Conservation (phyloP, 1,140 invertebrate genomes). For the Brachionus koreanus region DNA sequence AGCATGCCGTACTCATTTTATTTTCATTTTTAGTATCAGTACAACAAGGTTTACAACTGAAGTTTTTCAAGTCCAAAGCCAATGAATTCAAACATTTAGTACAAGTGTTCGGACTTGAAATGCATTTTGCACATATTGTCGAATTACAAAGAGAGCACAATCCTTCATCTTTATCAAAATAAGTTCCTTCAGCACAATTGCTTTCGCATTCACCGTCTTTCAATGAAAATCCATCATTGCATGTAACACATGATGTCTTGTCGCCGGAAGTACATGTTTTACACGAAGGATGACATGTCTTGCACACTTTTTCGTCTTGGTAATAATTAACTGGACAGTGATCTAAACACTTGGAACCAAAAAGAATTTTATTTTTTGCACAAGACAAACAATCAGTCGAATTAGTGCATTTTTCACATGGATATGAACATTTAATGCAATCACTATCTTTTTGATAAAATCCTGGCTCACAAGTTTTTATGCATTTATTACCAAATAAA, state of each 20-base stretch:
- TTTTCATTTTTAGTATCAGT: not conserved
- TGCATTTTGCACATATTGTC: not conserved
- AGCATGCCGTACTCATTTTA: not conserved
- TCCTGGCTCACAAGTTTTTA: not conserved
- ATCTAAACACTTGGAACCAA: constrained; percentile 45
- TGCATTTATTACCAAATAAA: constrained; percentile 9
- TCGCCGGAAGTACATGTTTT: constrained; percentile 74
- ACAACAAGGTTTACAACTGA: constrained; percentile 30
- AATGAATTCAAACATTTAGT: constrained; percentile 23
- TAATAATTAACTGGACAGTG: constrained; percentile 46
- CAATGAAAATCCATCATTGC: constrained; percentile 66
- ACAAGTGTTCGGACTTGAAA: not conserved
- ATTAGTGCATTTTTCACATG: constrained; percentile 27
- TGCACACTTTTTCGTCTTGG: constrained; percentile 59
- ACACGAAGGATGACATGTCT: constrained; percentile 72
- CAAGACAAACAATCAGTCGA: not conserved
- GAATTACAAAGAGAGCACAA: constrained; percentile 36
- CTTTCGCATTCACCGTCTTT: constrained; percentile 59
- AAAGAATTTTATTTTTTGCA: not conserved
- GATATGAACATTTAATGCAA: not conserved
- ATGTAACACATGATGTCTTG: constrained; percentile 74
- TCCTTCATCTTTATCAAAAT: constrained; percentile 69
- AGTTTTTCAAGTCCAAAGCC: not conserved
- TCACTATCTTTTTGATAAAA: not conserved
- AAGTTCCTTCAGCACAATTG: constrained; percentile 69